Evolutionary conservation across 2,797 vertebrate species (phyloP).

Genomic region (Sternotherus odoratus): DNA sequence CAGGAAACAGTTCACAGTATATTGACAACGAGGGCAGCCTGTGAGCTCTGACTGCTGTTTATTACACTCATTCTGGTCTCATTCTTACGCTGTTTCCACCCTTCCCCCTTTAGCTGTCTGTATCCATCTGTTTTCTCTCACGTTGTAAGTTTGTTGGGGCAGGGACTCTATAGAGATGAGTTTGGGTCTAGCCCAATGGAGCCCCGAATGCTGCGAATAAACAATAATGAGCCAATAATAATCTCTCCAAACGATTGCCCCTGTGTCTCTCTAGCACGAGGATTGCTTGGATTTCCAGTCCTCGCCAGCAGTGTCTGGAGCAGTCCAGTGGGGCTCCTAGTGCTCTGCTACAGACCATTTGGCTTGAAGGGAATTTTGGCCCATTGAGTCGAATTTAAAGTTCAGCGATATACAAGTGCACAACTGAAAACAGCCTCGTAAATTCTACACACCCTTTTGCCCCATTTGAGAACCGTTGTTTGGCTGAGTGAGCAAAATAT

Average conservation of each 20-base stretch:
- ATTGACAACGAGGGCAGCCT: neutral
- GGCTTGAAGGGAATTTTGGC: neutral
- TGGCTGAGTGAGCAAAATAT: neutral
- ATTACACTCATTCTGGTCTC: neutral
- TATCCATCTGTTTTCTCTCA: neutral
- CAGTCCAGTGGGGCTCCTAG: accelerated
- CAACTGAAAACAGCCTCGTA: neutral
- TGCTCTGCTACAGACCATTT: neutral
- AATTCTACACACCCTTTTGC: neutral
- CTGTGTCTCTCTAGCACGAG: neutral
- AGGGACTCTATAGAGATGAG: too few relatives aligned
- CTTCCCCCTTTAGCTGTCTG: neutral
- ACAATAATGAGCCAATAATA: neutral
- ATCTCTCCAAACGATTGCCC: neutral
- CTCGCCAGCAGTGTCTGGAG: accelerated
- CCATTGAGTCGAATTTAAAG: neutral
- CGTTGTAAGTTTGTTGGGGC: neutral
- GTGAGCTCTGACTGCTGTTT: neutral
- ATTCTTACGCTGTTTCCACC: neutral
- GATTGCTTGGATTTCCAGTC: neutral
- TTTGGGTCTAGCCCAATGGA: neutral
- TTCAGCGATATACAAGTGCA: neutral
- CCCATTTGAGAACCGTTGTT: accelerated
- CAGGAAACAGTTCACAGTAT: neutral
- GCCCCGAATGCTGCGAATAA: neutral